phyloP scores from a whole-genome alignment of 1,140 invertebrate species.

The Lepidurus arcticus region DNA sequence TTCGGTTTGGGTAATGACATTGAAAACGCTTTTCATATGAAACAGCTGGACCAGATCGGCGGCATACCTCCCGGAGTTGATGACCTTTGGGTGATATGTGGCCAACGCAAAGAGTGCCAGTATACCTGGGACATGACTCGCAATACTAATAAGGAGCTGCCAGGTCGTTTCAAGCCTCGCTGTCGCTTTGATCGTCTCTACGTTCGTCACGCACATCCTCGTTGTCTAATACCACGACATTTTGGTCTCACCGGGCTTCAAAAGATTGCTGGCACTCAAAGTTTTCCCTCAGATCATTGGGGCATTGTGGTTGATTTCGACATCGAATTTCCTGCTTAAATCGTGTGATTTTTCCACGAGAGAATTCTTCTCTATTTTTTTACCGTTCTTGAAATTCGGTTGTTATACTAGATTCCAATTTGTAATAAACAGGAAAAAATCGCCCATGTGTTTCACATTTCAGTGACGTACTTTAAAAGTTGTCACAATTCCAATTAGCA shows the following conservation, averaged over 20 bases:
- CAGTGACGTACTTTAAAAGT: background rate
- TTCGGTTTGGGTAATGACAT: background rate
- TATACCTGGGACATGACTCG: conserved; percentile 55
- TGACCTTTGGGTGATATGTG: conserved; percentile 55
- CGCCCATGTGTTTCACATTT: background rate
- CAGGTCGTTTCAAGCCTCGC: conserved; percentile 45
- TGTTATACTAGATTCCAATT: background rate
- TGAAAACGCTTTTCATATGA: conserved; percentile 33
- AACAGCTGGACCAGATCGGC: conserved; percentile 45
- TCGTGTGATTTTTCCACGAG: background rate
- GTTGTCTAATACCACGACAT: conserved; percentile 44
- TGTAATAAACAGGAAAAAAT: background rate
- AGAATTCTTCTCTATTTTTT: background rate
- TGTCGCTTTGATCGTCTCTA: conserved; percentile 57
- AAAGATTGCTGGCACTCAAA: conserved; percentile 48
- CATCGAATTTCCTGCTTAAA: conserved; percentile 33
- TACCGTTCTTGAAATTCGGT: background rate
- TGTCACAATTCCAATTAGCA: background rate
- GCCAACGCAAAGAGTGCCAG: conserved; percentile 49
- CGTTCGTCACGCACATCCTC: conserved; percentile 42
- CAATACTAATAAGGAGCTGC: conserved; percentile 49
- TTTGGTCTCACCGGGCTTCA: conserved; percentile 57
- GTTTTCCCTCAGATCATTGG: conserved; percentile 60
- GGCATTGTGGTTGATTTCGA: conserved; percentile 49
- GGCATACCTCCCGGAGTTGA: conserved; percentile 47